Conservation (phyloP, 2,888 invertebrate genomes). For the Stramonita haemastoma region DNA sequence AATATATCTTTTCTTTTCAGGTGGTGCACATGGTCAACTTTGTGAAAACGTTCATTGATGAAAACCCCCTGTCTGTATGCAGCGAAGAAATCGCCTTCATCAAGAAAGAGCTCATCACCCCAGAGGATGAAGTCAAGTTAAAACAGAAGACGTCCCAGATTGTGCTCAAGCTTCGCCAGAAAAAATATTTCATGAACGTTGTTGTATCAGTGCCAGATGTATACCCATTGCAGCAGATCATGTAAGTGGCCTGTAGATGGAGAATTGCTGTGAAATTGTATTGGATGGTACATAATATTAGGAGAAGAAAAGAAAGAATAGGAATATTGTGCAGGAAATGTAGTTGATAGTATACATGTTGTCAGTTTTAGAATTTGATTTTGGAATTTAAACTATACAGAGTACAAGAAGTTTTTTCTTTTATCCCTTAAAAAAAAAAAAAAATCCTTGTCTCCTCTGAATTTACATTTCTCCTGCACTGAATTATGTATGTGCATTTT, state of each 20-base stretch:
- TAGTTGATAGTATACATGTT: too few relatives aligned
- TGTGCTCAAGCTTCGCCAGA: constrained; percentile 81
- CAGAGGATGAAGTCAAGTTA: constrained; percentile 82
- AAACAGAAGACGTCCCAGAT: constrained; percentile 84
- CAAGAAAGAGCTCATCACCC: constrained; percentile 79
- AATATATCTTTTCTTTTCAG: constrained; percentile 68
- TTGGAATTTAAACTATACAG: too few relatives aligned
- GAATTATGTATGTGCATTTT: too few relatives aligned
- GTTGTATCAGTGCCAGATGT: constrained; percentile 82
- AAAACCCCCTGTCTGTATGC: constrained; percentile 85
- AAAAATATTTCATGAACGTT: constrained; percentile 82
- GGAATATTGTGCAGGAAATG: too few relatives aligned
- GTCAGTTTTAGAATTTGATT: too few relatives aligned
- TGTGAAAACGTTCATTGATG: constrained; percentile 83
- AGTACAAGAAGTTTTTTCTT: too few relatives aligned
- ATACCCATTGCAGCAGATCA: constrained; percentile 82
- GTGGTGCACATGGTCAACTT: constrained; percentile 82
- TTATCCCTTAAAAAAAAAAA: too few relatives aligned
- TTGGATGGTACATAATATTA: too few relatives aligned
- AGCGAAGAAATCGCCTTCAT: constrained; percentile 84
- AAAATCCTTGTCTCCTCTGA: too few relatives aligned
- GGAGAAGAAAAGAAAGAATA: too few relatives aligned
- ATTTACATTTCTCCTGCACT: too few relatives aligned
- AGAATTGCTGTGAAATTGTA: too few relatives aligned
- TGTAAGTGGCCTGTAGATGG: constrained; percentile 73